phyloP scores from a whole-genome alignment of 2,797 vertebrate species.

The Pipistrellus pygmaeus region DNA sequence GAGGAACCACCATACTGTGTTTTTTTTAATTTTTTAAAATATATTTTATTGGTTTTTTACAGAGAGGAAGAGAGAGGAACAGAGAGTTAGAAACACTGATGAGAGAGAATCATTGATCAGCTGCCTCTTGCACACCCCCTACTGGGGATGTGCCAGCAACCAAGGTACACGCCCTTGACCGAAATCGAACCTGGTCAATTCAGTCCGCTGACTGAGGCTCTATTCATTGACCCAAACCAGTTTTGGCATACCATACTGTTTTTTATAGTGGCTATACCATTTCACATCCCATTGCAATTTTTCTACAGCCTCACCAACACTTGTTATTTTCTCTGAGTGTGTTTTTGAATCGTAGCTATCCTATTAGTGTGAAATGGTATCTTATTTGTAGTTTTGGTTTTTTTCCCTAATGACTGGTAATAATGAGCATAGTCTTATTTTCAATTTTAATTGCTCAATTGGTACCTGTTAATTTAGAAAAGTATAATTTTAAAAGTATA shows the following conservation, averaged over 20 bases:
- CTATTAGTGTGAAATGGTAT: neutral
- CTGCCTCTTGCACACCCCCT: too few relatives aligned
- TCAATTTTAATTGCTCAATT: neutral
- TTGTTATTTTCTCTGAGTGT: neutral
- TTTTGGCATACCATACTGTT: neutral
- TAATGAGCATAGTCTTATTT: neutral
- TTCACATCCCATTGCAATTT: neutral
- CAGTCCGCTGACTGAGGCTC: too few relatives aligned
- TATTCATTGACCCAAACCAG: too few relatives aligned
- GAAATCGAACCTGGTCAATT: too few relatives aligned
- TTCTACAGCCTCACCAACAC: neutral
- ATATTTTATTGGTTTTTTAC: too few relatives aligned
- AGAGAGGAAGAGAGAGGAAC: too few relatives aligned
- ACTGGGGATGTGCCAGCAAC: too few relatives aligned
- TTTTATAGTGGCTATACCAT: neutral
- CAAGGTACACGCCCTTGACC: too few relatives aligned
- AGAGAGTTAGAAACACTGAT: too few relatives aligned
- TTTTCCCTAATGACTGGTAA: neutral
- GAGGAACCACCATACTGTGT: neutral
- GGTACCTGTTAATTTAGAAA: slow-evolving; percentile 11
- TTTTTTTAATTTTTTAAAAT: too few relatives aligned
- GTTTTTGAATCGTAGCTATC: neutral
- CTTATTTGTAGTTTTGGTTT: neutral
- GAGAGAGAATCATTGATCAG: too few relatives aligned
- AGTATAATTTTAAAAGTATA: neutral